Evolutionary conservation across 2,888 invertebrate genomes (phyloP).

Genomic region (Drosophila birchii): DNA sequence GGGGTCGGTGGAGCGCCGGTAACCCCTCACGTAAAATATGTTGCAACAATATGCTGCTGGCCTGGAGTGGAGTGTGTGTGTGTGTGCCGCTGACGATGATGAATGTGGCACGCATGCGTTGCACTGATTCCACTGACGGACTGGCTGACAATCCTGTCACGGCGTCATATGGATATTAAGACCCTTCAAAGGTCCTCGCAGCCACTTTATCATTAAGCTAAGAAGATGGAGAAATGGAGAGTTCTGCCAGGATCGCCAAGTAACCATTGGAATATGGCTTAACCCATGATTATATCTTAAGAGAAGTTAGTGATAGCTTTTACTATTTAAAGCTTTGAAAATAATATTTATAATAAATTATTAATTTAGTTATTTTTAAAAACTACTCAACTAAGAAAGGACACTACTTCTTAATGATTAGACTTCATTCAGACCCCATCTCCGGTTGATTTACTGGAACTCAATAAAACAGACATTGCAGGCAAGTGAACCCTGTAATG

Average conservation of each 20-base stretch:
- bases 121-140: slow-evolving; percentile 67
- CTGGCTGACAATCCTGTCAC: slow-evolving; percentile 53
- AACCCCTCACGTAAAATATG: slow-evolving; percentile 70
- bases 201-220: slow-evolving; percentile 22
- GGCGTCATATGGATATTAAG: slow-evolving; percentile 29
- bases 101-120: slow-evolving; percentile 79
- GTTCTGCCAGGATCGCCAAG: background rate
- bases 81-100: slow-evolving; percentile 72
- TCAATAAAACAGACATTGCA: slow-evolving; percentile 7
- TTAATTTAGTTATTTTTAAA: background rate
- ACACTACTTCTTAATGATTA: too few relatives aligned
- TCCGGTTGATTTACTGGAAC: background rate
- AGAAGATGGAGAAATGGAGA: background rate
- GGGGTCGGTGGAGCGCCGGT: slow-evolving; percentile 5
- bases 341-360: too few relatives aligned
- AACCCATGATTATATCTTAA: background rate
- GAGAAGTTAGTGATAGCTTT: background rate
- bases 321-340: background rate
- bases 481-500: slow-evolving; percentile 28
- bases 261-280: background rate
- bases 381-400: background rate
- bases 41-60: slow-evolving; percentile 74
- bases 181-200: slow-evolving; percentile 18
- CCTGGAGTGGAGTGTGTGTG: too few relatives aligned
- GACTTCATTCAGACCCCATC: background rate